Evolutionary conservation across 2,113 vertebrate species (phyloP).

Genomic region (Chloebia gouldiae): DNA sequence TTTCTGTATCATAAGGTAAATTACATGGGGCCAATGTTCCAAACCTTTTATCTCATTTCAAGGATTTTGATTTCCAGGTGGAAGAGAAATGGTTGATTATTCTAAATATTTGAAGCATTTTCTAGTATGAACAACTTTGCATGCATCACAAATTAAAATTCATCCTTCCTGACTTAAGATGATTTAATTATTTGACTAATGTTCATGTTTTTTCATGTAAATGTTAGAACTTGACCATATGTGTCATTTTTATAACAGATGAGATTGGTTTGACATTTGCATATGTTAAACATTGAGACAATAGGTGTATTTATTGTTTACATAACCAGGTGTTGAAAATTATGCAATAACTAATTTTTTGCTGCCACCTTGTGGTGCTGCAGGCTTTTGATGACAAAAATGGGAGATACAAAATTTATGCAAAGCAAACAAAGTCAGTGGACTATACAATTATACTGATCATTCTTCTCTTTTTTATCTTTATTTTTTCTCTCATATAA

Average conservation of each 20-base stretch:
- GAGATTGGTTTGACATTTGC: not conserved
- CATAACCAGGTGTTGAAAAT: not conserved
- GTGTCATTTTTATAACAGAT: not conserved
- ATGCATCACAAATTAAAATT: not conserved
- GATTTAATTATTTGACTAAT: not conserved
- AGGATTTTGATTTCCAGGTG: not conserved
- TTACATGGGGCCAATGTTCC: not conserved
- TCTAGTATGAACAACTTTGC: not conserved
- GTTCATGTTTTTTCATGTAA: not conserved
- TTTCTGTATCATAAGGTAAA: not conserved
- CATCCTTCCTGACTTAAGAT: not conserved
- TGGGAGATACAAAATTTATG: not conserved
- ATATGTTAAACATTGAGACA: not conserved
- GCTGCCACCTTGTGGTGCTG: conserved; percentile 73
- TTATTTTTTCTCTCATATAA: not conserved
- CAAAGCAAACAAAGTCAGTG: not conserved
- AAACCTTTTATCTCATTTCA: not conserved
- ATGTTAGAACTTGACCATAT: not conserved
- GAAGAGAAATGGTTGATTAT: not conserved
- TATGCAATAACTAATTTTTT: conserved; percentile 62
- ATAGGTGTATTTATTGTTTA: not conserved
- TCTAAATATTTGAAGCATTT: not conserved
- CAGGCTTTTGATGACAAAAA: not conserved
- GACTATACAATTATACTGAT: not conserved
- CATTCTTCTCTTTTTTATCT: not conserved